Conservation (phyloP, 2,113 vertebrate genomes). For the Tichodroma muraria region DNA sequence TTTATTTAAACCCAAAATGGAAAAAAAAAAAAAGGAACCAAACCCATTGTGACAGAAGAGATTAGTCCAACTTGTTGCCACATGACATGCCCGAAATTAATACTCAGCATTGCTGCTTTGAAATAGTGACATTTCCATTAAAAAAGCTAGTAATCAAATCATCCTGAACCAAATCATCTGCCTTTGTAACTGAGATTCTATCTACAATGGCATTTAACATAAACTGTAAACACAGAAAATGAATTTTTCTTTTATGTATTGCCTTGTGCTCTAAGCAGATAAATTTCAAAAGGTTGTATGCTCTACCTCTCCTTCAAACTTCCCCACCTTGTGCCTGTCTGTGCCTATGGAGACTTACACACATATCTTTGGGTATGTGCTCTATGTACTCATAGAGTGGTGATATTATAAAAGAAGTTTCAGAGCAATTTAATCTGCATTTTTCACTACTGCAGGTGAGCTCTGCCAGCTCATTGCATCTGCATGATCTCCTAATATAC, state of each 20-base stretch:
- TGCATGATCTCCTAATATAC: neutral
- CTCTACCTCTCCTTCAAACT: slow-evolving; percentile 4
- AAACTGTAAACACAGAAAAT: slow-evolving; percentile 41
- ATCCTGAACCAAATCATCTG: neutral
- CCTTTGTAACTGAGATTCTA: slow-evolving; percentile 39
- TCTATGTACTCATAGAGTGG: neutral
- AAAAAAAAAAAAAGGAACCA: neutral
- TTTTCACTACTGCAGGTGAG: neutral
- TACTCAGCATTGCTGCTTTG: neutral
- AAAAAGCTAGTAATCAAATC: slow-evolving; percentile 23
- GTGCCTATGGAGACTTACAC: neutral
- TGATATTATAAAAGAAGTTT: neutral
- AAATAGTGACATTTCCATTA: slow-evolving; percentile 43
- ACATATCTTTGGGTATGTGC: rapidly evolving
- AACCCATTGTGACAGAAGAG: neutral
- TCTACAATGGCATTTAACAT: slow-evolving; percentile 33
- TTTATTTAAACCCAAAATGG: neutral
- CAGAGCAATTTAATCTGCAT: neutral
- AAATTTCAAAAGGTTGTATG: slow-evolving; percentile 29
- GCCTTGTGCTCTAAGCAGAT: slow-evolving; percentile 35
- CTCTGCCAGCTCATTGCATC: neutral
- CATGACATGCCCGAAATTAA: slow-evolving; percentile 10
- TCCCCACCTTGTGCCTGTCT: neutral
- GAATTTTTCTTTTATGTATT: slow-evolving; percentile 17
- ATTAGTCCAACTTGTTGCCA: slow-evolving; percentile 15